phyloP scores from a whole-genome alignment of 1,140 invertebrate species.

The Bathynomus jamesi region DNA sequence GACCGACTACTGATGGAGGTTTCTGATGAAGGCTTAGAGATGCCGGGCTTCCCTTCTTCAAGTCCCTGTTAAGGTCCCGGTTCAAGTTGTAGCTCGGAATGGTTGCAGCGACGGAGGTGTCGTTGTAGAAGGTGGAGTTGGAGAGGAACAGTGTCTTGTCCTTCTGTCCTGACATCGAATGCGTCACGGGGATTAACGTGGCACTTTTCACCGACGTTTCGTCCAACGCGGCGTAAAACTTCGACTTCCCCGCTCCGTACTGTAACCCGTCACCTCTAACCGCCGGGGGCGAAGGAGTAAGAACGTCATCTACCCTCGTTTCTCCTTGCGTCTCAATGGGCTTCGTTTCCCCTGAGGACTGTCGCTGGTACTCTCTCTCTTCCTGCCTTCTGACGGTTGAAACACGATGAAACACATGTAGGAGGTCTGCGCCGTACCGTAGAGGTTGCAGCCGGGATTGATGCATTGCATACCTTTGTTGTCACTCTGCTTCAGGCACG shows the following conservation, averaged over 20 bases:
- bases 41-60: background rate
- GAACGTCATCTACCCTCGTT: conserved; percentile 40
- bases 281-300: conserved; percentile 9
- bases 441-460: conserved; percentile 47
- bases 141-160: conserved; percentile 60
- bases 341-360: conserved; percentile 43
- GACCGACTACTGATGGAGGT: no score
- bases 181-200: conserved; percentile 43
- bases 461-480: conserved; percentile 42
- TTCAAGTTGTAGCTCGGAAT: conserved; percentile 16
- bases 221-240: conserved; percentile 64
- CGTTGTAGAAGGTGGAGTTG: conserved; percentile 62
- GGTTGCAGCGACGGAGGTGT: conserved; percentile 40
- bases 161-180: conserved; percentile 44
- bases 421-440: conserved; percentile 47
- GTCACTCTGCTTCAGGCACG: conserved; percentile 23
- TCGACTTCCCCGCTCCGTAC: conserved; percentile 64
- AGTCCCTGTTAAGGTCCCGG: background rate
- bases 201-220: conserved; percentile 51
- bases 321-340: conserved; percentile 17
- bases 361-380: conserved; percentile 39
- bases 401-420: conserved; percentile 50
- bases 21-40: no score
- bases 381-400: conserved; percentile 44
- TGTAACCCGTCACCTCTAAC: conserved; percentile 41